A percentile compares a stretch with the other conserved stretches of the same genome.
phyloP scores from a whole-genome alignment of 1,140 invertebrate species.

The Pseudachorutes palmiensis region DNA sequence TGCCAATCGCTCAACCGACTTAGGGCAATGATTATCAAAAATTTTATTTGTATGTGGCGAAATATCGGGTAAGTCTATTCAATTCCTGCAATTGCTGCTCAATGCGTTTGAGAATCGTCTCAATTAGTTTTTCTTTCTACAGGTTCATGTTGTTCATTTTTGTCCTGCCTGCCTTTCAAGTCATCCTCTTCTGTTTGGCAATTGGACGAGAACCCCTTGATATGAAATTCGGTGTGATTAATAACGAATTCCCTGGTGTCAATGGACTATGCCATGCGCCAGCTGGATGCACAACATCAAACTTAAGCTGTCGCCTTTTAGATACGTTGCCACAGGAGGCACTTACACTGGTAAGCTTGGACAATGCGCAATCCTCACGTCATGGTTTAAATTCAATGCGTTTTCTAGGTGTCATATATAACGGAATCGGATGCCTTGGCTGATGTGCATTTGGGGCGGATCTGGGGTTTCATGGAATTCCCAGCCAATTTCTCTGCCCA shows the following conservation, averaged over 20 bases:
- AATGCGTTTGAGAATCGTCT: background rate
- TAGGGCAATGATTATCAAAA: conserved; percentile 80
- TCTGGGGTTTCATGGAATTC: conserved; percentile 80
- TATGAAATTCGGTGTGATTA: conserved; percentile 75
- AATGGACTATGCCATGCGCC: conserved; percentile 46
- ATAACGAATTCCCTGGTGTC: conserved; percentile 62
- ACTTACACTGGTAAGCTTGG: conserved; percentile 24
- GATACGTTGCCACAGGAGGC: conserved; percentile 49
- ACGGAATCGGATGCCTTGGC: conserved; percentile 54
- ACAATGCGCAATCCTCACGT: background rate
- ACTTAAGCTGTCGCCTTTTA: conserved; percentile 67
- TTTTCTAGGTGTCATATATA: conserved; percentile 63
- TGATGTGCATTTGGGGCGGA: conserved; percentile 62
- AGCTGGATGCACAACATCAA: conserved; percentile 56
- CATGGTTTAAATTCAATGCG: too few relatives aligned
- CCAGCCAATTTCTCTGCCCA: conserved; percentile 76
- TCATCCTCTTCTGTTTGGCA: conserved; percentile 88
- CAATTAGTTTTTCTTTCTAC: conserved; percentile 40
- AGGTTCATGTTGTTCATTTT: conserved; percentile 88
- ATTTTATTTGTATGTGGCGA: conserved; percentile 82
- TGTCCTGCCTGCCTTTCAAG: conserved; percentile 81
- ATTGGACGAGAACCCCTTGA: conserved; percentile 83
- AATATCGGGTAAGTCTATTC: conserved; percentile 67
- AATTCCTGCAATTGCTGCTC: background rate
- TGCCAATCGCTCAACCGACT: conserved; percentile 51